A percentile compares a stretch with the other conserved stretches of the same genome.
Conservation (phyloP, 2,888 invertebrate species). For the Chrysomela aeneicollis region DNA sequence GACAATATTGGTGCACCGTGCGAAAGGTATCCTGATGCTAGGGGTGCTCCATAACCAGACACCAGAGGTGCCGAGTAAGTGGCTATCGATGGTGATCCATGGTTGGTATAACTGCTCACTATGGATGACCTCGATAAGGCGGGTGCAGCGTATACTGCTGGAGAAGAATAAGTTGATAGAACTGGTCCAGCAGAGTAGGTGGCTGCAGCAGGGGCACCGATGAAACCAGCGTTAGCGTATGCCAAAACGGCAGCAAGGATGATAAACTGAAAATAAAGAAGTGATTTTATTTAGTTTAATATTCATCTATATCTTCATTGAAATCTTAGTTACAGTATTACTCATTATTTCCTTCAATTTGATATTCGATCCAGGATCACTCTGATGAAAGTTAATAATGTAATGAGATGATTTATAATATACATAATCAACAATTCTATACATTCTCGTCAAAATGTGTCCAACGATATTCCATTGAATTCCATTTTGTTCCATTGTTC, state of each 20-base stretch:
- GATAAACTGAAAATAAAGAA: slow-evolving; percentile 60
- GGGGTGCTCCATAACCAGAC: neutral
- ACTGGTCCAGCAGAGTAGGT: slow-evolving; percentile 27
- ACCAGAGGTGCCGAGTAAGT: slow-evolving; percentile 16
- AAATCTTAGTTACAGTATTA: too few relatives aligned
- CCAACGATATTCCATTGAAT: too few relatives aligned
- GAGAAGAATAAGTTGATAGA: slow-evolving; percentile 13
- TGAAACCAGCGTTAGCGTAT: slow-evolving; percentile 67
- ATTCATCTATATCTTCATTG: too few relatives aligned
- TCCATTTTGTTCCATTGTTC: too few relatives aligned
- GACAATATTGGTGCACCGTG: slow-evolving; percentile 12
- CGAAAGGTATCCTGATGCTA: neutral
- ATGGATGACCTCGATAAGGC: neutral
- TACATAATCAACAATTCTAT: too few relatives aligned
- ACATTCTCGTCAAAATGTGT: too few relatives aligned
- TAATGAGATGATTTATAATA: too few relatives aligned
- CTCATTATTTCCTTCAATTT: too few relatives aligned
- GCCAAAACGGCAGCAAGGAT: slow-evolving; percentile 68
- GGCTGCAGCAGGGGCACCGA: slow-evolving; percentile 46
- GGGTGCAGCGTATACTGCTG: neutral
- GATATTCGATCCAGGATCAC: too few relatives aligned
- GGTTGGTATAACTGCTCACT: neutral
- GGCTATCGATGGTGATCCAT: slow-evolving; percentile 14
- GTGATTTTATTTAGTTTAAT: neutral
- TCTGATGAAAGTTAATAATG: too few relatives aligned